Conservation (phyloP, 2,888 invertebrate genomes). For the Hipparchia semele region DNA sequence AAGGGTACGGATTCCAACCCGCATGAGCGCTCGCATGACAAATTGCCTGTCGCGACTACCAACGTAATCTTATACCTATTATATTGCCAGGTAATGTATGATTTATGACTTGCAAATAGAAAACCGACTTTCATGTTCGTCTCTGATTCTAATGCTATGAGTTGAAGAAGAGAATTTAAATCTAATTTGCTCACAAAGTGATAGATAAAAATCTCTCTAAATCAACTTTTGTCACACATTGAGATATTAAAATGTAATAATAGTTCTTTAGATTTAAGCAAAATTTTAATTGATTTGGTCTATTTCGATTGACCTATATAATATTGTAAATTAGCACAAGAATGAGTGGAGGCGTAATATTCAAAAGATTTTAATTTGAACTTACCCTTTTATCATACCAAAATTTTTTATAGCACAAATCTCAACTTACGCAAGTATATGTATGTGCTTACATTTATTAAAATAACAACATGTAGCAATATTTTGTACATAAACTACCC, state of each 20-base stretch:
- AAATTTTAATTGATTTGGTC: no score
- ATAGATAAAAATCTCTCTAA: not conserved
- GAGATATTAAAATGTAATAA: no score
- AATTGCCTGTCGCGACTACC: conserved; percentile 75
- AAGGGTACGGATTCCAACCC: conserved; percentile 65
- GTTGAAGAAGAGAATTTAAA: not conserved
- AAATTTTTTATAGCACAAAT: no score
- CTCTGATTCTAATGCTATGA: conserved; percentile 11
- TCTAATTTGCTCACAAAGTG: not conserved
- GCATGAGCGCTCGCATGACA: conserved; percentile 73
- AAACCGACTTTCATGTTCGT: conserved; percentile 45
- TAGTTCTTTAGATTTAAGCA: no score
- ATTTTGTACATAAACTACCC: no score
- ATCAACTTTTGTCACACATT: not conserved
- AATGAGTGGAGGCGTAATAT: no score
- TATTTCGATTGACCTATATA: no score
- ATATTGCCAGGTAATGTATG: conserved; percentile 72
- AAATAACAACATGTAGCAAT: not conserved
- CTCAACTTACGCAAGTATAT: no score
- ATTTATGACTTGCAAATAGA: conserved; percentile 74
- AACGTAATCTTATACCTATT: conserved; percentile 48
- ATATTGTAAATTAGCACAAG: no score
- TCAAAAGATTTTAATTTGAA: no score
- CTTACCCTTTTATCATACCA: no score
- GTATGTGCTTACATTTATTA: not conserved